These are phyloP conservation scores for Chiroxiphia lanceolata DNA, from an alignment of 2,797 vertebrate genomes.

Conservation along the genomic window DNA sequence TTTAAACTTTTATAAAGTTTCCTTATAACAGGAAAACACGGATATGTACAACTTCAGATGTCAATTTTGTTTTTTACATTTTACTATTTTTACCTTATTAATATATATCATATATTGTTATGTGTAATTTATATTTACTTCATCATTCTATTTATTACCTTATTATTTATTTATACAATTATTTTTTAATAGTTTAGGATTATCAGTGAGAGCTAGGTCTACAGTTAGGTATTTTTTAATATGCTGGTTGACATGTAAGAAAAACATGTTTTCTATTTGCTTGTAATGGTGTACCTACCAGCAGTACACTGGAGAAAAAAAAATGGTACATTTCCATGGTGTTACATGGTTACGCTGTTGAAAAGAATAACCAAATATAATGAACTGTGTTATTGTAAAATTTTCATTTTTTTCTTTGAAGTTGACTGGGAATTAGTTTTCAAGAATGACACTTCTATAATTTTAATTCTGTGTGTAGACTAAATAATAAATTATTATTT, in stretches of 20 bases:
- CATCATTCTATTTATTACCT: not conserved
- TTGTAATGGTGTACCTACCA: not conserved
- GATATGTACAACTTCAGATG: not conserved
- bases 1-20: not conserved
- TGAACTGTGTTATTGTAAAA: not conserved
- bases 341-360: not conserved
- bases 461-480: not conserved
- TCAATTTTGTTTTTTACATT: not conserved
- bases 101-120: no score
- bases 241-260: not conserved
- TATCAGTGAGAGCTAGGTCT: not conserved
- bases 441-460: not conserved
- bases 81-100: not conserved
- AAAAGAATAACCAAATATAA: not conserved
- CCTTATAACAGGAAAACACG: not conserved
- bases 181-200: not conserved
- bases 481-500: not conserved
- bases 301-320: not conserved
- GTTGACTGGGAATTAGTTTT: not conserved
- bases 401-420: not conserved
- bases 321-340: not conserved
- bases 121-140: not conserved
- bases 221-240: not conserved
- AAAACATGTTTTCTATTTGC: not conserved
- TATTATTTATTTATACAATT: not conserved